Base-by-base conservation (phyloP, 2,888 invertebrate species). In the Pseudococcus viburni region DNA sequence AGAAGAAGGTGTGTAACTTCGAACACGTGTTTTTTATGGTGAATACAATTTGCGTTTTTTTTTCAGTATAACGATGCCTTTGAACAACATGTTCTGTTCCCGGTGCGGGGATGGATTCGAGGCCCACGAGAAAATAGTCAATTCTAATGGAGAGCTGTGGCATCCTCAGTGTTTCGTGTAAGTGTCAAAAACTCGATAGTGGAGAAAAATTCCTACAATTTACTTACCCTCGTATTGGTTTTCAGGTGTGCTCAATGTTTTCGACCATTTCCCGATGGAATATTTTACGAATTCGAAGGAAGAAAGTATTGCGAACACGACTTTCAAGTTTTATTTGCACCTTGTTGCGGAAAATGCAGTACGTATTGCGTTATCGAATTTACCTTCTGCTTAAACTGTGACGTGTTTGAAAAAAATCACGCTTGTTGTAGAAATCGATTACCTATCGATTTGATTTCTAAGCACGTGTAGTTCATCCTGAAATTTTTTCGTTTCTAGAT, bases 131-230 rank as follows among this genome's bases (percentile, higher is more conserved):
- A 98, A 99, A 92, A 99, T 99, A 91, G 98, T 99, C 89, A 99
- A 99, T 92, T 98, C 99, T 0, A 97, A 97, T 91, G 99, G 99
- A 89, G 98, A 99, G 92, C 94, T 99, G 73, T 99, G 98, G 98
- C 99, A 99, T 93, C 97, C 97, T 7, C 96, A 98, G 91, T 99
- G 99, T 92, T 99, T 99, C 94, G 99, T 99, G 98, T 99, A 93
- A 95, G 95, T 94, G 90, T 84, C n/a, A 6, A 6, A 46, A 39
- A 19, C n/a, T 39, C n/a, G 1, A 33, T 8, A 15, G 11, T 51
- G 0, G 55, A 17, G 17, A 55, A 55, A 55, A 77, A 59, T 33
- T 64, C 6, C 26, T 33, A 19, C 17, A 9, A 48, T 84, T 33
- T 42, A 59, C 3, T 80, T 77, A 42, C 51, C 5, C 0, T 42